Base-by-base conservation (phyloP, 1,140 invertebrate species). In the Saccostrea echinata region DNA sequence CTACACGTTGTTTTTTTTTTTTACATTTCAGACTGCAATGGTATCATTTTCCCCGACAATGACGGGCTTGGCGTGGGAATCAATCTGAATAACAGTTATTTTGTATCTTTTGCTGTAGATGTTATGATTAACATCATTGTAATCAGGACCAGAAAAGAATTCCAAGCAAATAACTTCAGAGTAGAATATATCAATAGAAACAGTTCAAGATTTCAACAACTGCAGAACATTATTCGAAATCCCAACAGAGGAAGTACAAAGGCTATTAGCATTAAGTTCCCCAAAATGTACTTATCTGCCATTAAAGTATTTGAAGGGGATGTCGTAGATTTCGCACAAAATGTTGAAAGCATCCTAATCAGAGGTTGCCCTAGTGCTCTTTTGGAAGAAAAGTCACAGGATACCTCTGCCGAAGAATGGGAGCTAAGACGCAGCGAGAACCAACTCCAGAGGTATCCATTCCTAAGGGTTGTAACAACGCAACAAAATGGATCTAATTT, bases 361-460 rank as follows among this genome's bases (percentile, higher is more conserved):
- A 33, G 12, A 16, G 68, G 68, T 11, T 83, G 81, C 52, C 81
- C 35, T n/a, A 21, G 24, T 30, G 81, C 81, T n/a, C 35, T 83
- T 24, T 18, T 52, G 18, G 81, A 83, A 24, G 52, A 53, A 51
- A 53, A 27, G 27, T 18, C 24, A 51, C 18, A 83, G 52, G 52
- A 51, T 51, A 83, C 35, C 8, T 12, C 11, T 12, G 35, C 35
- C 8, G 52, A 52, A 13, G 35, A 83, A 51, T 83, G 81, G 35
- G 30, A 53, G 11, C 18, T 51, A 24, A 21, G 30, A 21, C 35
- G 43, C 81, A 83, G 35, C 21, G 81, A 83, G 35, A 83, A 52
- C 43, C 24, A 83, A n/a, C 43, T 83, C 1, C 81, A 83, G 81
- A 52, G 33, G 3, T 83, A 83, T 51, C 35, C 81, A 83, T 83